Conservation (phyloP, 2,888 invertebrate species). For the Conistra vaccinii region DNA sequence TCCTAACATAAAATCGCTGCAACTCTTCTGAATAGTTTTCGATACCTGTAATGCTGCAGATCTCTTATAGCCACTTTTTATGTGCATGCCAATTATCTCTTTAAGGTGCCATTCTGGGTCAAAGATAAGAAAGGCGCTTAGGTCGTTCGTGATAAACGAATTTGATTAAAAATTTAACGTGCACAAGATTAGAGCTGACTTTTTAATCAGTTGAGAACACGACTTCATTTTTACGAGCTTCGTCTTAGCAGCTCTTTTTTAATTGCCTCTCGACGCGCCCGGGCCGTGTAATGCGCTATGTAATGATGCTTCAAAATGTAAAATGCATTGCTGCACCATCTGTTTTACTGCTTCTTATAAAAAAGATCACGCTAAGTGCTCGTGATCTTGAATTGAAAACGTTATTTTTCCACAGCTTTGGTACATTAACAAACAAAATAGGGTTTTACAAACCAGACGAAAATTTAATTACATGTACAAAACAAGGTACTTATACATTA, state of each 20-base stretch:
- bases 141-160: conserved; percentile 76
- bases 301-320: conserved; percentile 90
- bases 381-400: conserved; percentile 29
- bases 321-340: conserved; percentile 89
- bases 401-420: background rate
- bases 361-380: conserved; percentile 71
- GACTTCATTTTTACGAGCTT: conserved; percentile 87
- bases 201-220: conserved; percentile 89
- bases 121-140: conserved; percentile 71
- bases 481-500: conserved; percentile 14
- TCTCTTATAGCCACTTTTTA: conserved; percentile 24
- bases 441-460: background rate
- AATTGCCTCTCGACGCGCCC: conserved; percentile 87
- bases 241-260: conserved; percentile 89
- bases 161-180: conserved; percentile 83
- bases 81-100: conserved; percentile 58
- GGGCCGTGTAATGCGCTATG: conserved; percentile 87
- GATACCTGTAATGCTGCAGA: conserved; percentile 29
- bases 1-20: conserved; percentile 15
- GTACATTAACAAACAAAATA: background rate
- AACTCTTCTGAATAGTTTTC: conserved; percentile 2
- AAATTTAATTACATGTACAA: conserved; percentile 5
- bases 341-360: conserved; percentile 81
- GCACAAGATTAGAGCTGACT: conserved; percentile 82
- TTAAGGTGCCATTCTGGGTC: conserved; percentile 58